Base-by-base conservation (phyloP, 2,113 vertebrate species). In the Struthio camelus region DNA sequence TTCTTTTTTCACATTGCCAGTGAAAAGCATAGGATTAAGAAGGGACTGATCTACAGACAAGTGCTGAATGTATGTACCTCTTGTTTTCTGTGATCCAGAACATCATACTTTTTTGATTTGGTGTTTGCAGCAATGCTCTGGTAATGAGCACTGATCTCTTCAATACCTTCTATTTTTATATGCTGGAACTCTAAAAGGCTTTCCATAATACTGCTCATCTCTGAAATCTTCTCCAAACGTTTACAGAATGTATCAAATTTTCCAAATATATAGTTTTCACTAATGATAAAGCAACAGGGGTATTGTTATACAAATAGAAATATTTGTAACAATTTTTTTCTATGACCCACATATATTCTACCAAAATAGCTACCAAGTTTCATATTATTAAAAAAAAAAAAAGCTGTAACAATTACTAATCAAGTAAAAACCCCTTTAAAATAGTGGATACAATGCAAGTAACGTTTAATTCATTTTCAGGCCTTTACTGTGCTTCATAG, bases 181-280 rank as follows among this genome's bases (percentile, higher is more conserved):
- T 1, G 20, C 81, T 98, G 97, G 65, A 99, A 97, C 67, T 97
- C 73, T 40, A 98, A 84, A 76, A 99, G 97, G 24, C 46, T 97
- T 96, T 98, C 98, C 97, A 99, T 98, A 34, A 95, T 96, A 34
- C 96, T 97, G 28, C 97, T 97, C 95, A 99, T 97, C 89, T 98
- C 97, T 46, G 97, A 97, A 53, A 99, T 97, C 93, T 99, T 98
- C 97, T 98, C 98, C 96, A 99, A 95, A 50, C 98, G 98, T 69
- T 97, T 97, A 97, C 98, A 99, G 96, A 99, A 99, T 15, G 97
- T 94, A 50, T 98, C 98, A 89, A 99, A 98, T 97, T 98, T 99
- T 81, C 98, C 98, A 88, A 99, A 99, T 90, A 99, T 98, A 69
- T 98, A 98, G 94, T 98, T 99, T 92, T 99, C 98, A 97, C 98